A percentile compares a stretch with the other conserved stretches of the same genome.
Evolutionary conservation across 53 echinoderm and acorn worm genomes (phyloP).

Genomic region (Henricia sp.): DNA sequence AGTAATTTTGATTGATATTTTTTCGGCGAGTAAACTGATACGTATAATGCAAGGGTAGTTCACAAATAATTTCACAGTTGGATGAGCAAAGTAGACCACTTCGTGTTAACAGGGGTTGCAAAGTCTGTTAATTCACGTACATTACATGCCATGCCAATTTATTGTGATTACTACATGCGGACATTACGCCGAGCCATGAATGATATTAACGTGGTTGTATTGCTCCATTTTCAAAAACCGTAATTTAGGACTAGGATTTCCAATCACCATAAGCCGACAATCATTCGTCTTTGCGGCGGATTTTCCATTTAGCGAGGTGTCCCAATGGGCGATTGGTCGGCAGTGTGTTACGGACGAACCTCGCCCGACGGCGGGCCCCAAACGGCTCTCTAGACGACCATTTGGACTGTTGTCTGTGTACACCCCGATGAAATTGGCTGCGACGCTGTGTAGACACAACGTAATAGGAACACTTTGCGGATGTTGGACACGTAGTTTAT

Average conservation of each 20-base stretch:
- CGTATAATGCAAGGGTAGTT: too few species aligned
- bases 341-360: neutral
- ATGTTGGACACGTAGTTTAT: slow-evolving; percentile 16
- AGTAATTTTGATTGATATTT: too few species aligned
- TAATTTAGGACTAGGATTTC: slow-evolving; percentile 7
- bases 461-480: slow-evolving; percentile 14
- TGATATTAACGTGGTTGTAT: neutral
- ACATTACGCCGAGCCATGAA: slow-evolving; percentile 16
- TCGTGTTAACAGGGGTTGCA: too few species aligned
- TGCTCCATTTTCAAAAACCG: neutral
- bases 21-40: too few species aligned
- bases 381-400: slow-evolving; percentile 21
- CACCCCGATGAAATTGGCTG: slow-evolving; percentile 30
- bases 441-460: neutral
- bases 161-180: neutral
- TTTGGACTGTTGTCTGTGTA: slow-evolving; percentile 26
- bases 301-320: slow-evolving; percentile 33
- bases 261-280: neutral
- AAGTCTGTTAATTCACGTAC: too few species aligned
- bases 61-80: too few species aligned
- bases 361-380: neutral
- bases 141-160: too few species aligned
- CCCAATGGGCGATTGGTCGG: slow-evolving; percentile 24
- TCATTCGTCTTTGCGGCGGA: slow-evolving; percentile 36
- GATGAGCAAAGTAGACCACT: too few species aligned